phyloP scores from a whole-genome alignment of 2,888 invertebrate genomes.

The Laothoe populi region DNA sequence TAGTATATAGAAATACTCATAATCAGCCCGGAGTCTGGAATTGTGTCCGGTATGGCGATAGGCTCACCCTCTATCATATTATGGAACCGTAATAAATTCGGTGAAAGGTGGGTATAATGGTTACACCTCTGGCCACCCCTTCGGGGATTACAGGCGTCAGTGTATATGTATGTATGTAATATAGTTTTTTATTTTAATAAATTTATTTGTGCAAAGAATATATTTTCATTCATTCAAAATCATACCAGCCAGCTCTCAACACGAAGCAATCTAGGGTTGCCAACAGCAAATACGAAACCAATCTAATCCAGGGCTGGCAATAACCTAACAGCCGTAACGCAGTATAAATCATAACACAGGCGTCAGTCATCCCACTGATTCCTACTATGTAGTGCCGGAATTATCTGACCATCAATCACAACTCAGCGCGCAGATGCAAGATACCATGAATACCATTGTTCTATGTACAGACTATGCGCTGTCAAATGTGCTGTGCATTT shows the following conservation, averaged over 20 bases:
- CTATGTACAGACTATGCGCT: not conserved
- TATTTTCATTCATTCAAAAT: not conserved
- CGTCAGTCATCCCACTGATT: constrained; percentile 21
- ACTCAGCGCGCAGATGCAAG: constrained; percentile 41
- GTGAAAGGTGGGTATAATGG: too few relatives aligned
- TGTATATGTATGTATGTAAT: too few relatives aligned
- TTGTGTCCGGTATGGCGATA: too few relatives aligned
- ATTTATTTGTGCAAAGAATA: not conserved
- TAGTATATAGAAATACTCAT: too few relatives aligned
- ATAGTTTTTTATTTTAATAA: not conserved
- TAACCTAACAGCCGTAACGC: constrained; percentile 1
- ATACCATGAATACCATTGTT: constrained; percentile 35
- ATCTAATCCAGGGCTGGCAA: constrained; percentile 14
- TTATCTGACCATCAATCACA: constrained; percentile 32
- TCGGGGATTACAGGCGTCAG: too few relatives aligned
- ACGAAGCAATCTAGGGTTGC: constrained; percentile 1
- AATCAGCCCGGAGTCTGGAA: too few relatives aligned
- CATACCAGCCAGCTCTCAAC: not conserved
- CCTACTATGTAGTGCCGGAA: constrained; percentile 25
- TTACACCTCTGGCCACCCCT: too few relatives aligned
- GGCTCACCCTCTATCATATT: too few relatives aligned
- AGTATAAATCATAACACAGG: constrained; percentile 14
- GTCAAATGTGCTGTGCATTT: constrained; percentile 12
- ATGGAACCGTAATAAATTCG: too few relatives aligned
- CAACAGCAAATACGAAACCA: not conserved